A percentile compares a stretch with the other conserved stretches of the same genome.
These are phyloP conservation scores for Nymphalis urticae DNA, from an alignment of 2,888 invertebrate genomes.

Conservation along the genomic window DNA sequence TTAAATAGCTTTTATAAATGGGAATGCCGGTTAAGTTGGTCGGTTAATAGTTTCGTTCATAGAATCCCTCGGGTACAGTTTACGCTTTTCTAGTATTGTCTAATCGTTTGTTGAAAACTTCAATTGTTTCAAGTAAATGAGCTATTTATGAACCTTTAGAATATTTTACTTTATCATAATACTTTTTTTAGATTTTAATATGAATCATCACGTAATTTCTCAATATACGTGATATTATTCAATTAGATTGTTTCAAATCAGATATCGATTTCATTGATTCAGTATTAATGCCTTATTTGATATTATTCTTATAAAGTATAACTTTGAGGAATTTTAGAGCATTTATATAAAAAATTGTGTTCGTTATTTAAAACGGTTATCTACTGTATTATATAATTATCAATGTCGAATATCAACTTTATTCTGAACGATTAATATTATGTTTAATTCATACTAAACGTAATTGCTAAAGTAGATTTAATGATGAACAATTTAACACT, in stretches of 20 bases:
- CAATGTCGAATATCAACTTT: too few relatives aligned
- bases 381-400: too few relatives aligned
- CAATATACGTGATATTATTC: constrained; percentile 33
- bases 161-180: constrained; percentile 6
- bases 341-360: too few relatives aligned
- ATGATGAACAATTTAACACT: too few relatives aligned
- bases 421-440: too few relatives aligned
- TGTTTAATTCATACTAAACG: too few relatives aligned
- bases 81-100: constrained; percentile 13
- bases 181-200: background rate
- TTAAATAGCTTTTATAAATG: constrained; percentile 2
- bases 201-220: constrained; percentile 13
- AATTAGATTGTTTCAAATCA: background rate
- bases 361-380: too few relatives aligned
- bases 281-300: too few relatives aligned
- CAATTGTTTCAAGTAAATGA: constrained; percentile 37
- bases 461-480: too few relatives aligned
- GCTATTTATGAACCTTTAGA: constrained; percentile 44
- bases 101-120: constrained; percentile 24
- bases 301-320: too few relatives aligned
- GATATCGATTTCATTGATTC: background rate
- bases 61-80: constrained; percentile 28
- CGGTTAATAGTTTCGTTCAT: constrained; percentile 31
- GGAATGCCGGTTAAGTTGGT: constrained; percentile 22
- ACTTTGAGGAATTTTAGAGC: too few relatives aligned